phyloP scores from a whole-genome alignment of 1,140 invertebrate genomes.

The Drosophila pruinosa region DNA sequence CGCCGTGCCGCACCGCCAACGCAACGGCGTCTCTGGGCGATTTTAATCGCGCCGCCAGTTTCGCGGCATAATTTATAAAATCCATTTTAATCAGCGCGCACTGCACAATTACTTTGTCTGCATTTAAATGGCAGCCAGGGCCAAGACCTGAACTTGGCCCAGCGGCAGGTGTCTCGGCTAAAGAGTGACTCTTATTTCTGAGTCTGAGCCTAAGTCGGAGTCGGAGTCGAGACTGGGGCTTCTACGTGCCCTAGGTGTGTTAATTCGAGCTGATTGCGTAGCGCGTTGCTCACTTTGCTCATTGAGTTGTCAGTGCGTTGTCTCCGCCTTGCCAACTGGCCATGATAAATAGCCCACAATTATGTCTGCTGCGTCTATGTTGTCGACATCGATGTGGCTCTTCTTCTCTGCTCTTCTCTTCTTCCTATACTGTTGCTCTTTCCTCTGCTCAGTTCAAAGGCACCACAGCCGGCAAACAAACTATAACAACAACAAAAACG shows the following conservation, averaged over 20 bases:
- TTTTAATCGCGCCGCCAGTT: conserved; percentile 69
- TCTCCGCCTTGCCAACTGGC: conserved; percentile 51
- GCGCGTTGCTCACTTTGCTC: conserved; percentile 52
- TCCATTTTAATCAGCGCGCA: conserved; percentile 75
- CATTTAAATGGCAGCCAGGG: conserved; percentile 72
- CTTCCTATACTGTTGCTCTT: neutral
- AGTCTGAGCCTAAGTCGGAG: neutral
- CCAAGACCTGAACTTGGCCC: conserved; percentile 63
- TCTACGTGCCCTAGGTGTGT: conserved; percentile 76
- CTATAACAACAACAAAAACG: conserved; percentile 34
- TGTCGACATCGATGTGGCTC: conserved; percentile 41
- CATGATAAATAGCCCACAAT: conserved; percentile 77
- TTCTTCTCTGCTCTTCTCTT: conserved; percentile 12
- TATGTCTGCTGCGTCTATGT: conserved; percentile 60
- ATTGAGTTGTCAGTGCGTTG: conserved; percentile 75
- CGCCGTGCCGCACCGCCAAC: conserved; percentile 33
- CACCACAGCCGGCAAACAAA: conserved; percentile 21
- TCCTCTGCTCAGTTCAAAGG: conserved; percentile 36
- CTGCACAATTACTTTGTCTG: conserved; percentile 81
- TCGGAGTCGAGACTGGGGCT: conserved; percentile 1
- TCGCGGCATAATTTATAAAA: conserved; percentile 80
- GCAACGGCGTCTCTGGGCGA: conserved; percentile 40
- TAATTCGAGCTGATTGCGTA: conserved; percentile 68
- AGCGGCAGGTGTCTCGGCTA: conserved; percentile 62
- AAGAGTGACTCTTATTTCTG: neutral